Evolutionary conservation across 2,888 invertebrate species (phyloP), one percentile per base, ranked within the genome.

Genomic region (Hirtodrosophila alboralis): DNA sequence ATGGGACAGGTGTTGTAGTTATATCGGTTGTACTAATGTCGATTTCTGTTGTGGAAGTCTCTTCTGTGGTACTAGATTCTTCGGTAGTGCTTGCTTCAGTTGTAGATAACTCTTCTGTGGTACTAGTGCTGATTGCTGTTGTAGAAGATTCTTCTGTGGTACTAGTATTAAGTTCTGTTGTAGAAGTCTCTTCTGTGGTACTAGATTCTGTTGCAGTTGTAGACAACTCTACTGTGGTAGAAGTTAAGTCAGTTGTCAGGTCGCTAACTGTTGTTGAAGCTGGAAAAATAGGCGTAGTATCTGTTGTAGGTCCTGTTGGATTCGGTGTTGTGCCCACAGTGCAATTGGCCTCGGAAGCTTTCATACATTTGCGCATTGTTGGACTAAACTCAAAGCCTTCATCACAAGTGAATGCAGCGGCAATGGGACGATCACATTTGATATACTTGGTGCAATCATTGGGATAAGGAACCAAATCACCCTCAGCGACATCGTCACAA

Each of bases 361-460:
- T 60, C 18, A 84, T 69, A 45, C 88, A 88, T 10, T 65, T 4
- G 0, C 62, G 65, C 0, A 43, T 5, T 1, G 43, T 54, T 1
- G 49, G 58, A 41, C 68, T 88, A 4, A 87, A 86, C 28, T 86
- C 75, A n/a, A 86, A 66, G 7, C 79, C 86, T 0, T 36, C 31
- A 0, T 30, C 30, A 30, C 86, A 86, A 4, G 69, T 69, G 10
- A 51, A 70, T 0, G 75, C 84, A 0, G 49, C 44, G 0, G 88
- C 61, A 36, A 88, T 86, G 3, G 79, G 75, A 0, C 47, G 52
- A 48, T 67, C 45, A 21, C 86, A 86, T 8, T 72, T 28, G 1
- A 87, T 87, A 14, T 75, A 86, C 43, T 87, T 86, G 3, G 65
- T 52, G 38, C 86, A 86, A 31, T 87, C 86, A 18, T 77, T 51